Percentiles rank a stretch among this genome's conserved stretches.
These are phyloP conservation scores for Steinernema hermaphroditum DNA, from an alignment of 2,888 invertebrate species.

Conservation along the genomic window DNA sequence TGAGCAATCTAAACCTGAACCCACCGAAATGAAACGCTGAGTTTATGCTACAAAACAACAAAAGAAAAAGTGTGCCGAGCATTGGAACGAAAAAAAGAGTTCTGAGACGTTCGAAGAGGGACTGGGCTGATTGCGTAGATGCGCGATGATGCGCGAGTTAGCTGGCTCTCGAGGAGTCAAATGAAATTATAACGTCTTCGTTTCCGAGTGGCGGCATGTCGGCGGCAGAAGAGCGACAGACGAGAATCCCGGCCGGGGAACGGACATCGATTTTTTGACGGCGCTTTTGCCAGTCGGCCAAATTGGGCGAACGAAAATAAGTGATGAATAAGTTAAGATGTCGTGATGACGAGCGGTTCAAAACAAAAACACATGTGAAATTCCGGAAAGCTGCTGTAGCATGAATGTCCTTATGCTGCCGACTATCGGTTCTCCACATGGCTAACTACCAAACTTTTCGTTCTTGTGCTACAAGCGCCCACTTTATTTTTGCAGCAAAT, in stretches of 20 bases:
- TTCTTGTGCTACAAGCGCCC: too few relatives aligned
- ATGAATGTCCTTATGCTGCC: too few relatives aligned
- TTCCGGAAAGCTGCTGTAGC: neutral
- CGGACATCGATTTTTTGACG: constrained; percentile 20
- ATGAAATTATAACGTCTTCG: constrained; percentile 28
- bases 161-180: constrained; percentile 1
- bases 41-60: neutral
- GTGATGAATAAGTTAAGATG: constrained; percentile 15
- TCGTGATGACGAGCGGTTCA: neutral
- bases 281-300: neutral
- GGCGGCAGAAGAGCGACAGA: neutral
- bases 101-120: neutral
- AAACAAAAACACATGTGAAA: neutral
- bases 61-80: neutral
- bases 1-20: neutral
- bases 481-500: too few relatives aligned
- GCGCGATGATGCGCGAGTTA: constrained; percentile 5
- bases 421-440: too few relatives aligned
- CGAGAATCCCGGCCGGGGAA: constrained; percentile 4
- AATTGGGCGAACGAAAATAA: constrained; percentile 7
- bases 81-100: neutral
- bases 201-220: constrained; percentile 24
- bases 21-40: neutral
- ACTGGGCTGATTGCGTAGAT: constrained; percentile 2
- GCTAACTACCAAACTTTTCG: too few relatives aligned